phyloP scores from a whole-genome alignment of 2,888 invertebrate species.

The Busseola fusca region DNA sequence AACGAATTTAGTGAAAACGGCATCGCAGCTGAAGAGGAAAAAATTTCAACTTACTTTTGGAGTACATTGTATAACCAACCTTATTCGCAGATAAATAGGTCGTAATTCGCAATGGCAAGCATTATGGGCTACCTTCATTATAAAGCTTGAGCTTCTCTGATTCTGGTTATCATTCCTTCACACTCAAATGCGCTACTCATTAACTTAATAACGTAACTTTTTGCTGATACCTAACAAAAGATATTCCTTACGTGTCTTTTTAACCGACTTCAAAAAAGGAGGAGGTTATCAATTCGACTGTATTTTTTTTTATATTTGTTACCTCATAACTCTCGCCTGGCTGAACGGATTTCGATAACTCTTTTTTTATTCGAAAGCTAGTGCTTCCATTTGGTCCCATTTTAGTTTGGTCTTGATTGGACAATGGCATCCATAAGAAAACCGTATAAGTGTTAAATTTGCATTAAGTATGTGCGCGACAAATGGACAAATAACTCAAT shows the following conservation, averaged over 20 bases:
- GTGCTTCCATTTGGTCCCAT: too few species aligned
- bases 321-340: too few species aligned
- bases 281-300: too few species aligned
- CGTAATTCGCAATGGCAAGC: not conserved
- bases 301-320: too few species aligned
- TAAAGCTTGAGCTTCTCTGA: not conserved
- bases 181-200: constrained; percentile 16
- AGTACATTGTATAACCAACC: not conserved
- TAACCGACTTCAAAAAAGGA: too few species aligned
- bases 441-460: too few species aligned
- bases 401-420: too few species aligned
- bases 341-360: too few species aligned
- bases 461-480: too few species aligned
- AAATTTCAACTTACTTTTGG: not conserved
- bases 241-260: constrained; percentile 12
- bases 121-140: not conserved
- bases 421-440: too few species aligned
- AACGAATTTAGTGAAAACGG: not conserved
- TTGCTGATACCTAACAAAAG: constrained; percentile 1
- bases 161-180: constrained; percentile 21
- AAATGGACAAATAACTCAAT: too few species aligned
- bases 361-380: too few species aligned
- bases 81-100: not conserved
- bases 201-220: constrained; percentile 12
- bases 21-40: not conserved